Conservation (phyloP, 2,888 invertebrate genomes). For the Galeopsomyia nigrocyanea region DNA sequence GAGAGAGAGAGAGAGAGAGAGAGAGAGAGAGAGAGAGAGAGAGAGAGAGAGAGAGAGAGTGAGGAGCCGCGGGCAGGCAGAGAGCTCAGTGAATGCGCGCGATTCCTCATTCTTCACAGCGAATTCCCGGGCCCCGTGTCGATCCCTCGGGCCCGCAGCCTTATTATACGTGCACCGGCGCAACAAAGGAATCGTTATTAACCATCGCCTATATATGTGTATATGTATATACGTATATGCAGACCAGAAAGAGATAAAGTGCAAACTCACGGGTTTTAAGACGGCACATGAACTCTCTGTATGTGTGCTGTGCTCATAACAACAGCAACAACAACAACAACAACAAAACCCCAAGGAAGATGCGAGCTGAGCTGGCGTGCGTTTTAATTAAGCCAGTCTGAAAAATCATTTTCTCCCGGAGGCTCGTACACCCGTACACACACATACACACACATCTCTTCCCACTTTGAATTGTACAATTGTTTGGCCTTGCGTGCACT, state of each 20-base stretch:
- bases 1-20: neutral
- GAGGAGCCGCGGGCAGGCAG: constrained; percentile 42
- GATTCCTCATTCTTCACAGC: constrained; percentile 31
- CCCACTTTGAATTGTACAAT: no score
- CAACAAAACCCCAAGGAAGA: neutral
- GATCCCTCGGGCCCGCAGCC: constrained; percentile 14
- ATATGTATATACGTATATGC: neutral
- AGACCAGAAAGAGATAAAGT: constrained; percentile 37
- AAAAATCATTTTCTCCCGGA: constrained; percentile 18
- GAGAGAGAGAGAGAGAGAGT: neutral
- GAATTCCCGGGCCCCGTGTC: constrained; percentile 11
- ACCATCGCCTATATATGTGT: constrained; percentile 31
- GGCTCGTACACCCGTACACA: neutral
- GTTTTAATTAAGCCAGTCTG: constrained; percentile 37
- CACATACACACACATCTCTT: no score
- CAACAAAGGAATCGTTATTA: constrained; percentile 59
- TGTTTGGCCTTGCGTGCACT: no score
- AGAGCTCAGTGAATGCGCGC: neutral
- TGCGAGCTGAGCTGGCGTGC: neutral
- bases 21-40: neutral
- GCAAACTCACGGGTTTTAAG: constrained; percentile 47
- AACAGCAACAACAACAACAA: no score
- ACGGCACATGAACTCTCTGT: constrained; percentile 20
- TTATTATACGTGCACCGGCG: constrained; percentile 46
- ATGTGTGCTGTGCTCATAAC: neutral